Evolutionary conservation across 2,797 vertebrate genomes (phyloP), one percentile per base, ranked within the genome.

Genomic region (Petrocephalus schoutedeni): DNA sequence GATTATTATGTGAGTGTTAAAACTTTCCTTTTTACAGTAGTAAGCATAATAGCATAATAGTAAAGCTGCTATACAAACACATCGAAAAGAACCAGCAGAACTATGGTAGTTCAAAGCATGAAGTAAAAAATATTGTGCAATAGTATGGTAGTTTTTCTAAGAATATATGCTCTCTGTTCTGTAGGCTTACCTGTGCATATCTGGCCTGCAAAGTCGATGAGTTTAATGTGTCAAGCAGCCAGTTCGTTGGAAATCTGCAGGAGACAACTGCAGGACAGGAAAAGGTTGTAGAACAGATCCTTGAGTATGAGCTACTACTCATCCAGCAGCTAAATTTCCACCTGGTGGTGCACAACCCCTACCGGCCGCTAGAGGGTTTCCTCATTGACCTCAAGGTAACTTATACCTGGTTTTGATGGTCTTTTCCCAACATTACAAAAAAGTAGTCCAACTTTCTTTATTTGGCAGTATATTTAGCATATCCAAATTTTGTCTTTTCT

Each of bases 291-390:
- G 97, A 99, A 90, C 98, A 99, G 91, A 98, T 99, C 91, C 93
- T 99, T 89, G 98, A 98, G 88, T 97, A 96, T 88, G 98, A 99
- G 91, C 94, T 99, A 7, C 95, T 98, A 0, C 97, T 99, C 67
- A 99, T 99, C 93, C 98, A 98, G 87, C 97, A 99, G 64, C 96
- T 99, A 89, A 98, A 98, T 93, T 99, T 99, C 85, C 98, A 99
- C 91, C 96, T 99, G 89, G 97, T 99, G 32, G 94, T 99, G 61
- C 98, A 99, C 92, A 99, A 96, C 89, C 97, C 98, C 0, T 99
- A 97, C 90, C 96, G 98, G 90, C 98, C 98, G 0, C 96, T 99
- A 94, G 98, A 99, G 89, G 98, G 98, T 21, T 96, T 99, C 91
- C 95, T 99, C 28, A 99, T 99, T 0, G 98, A 99, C 93, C 89